phyloP scores from a whole-genome alignment of 1,140 invertebrate species.

The Cephus cinctus region DNA sequence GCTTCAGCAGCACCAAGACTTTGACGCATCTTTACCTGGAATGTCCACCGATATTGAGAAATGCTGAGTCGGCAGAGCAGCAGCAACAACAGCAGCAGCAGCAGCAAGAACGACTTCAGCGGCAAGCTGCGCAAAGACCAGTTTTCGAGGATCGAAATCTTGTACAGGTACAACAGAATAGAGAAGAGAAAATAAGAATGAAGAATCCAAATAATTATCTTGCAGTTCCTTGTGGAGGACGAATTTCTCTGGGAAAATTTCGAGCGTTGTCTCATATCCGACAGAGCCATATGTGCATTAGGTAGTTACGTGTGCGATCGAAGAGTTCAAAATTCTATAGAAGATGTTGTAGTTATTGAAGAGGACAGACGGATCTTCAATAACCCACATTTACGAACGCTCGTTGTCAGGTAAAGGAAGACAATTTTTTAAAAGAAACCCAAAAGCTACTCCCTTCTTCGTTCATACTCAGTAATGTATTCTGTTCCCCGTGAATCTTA shows the following conservation, averaged over 20 bases:
- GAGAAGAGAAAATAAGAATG: neutral
- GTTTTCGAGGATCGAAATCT: constrained; percentile 39
- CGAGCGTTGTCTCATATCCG: constrained; percentile 36
- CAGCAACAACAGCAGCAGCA: constrained; percentile 18
- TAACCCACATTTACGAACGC: constrained; percentile 46
- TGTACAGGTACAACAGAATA: constrained; percentile 25
- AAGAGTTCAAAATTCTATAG: constrained; percentile 25
- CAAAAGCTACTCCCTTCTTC: too few species aligned
- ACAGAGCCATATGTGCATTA: constrained; percentile 45
- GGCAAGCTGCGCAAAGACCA: constrained; percentile 11
- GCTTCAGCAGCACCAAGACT: constrained; percentile 62
- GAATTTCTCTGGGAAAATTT: constrained; percentile 19
- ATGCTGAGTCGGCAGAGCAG: constrained; percentile 22
- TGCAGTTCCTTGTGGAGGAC: constrained; percentile 24
- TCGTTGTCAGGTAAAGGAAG: constrained; percentile 47
- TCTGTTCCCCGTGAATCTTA: too few species aligned
- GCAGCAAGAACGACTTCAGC: constrained; percentile 9
- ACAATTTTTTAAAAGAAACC: too few species aligned
- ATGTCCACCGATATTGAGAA: constrained; percentile 41
- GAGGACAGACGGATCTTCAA: constrained; percentile 34
- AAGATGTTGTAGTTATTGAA: constrained; percentile 31
- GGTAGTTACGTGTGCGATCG: constrained; percentile 32
- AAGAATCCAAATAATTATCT: constrained; percentile 2
- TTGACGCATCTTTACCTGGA: constrained; percentile 65
- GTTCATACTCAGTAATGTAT: too few species aligned